A percentile compares a stretch with the other conserved stretches of the same genome.
These are phyloP conservation scores for Corythaixoides concolor DNA, from an alignment of 2,113 vertebrate genomes.

Conservation along the genomic window DNA sequence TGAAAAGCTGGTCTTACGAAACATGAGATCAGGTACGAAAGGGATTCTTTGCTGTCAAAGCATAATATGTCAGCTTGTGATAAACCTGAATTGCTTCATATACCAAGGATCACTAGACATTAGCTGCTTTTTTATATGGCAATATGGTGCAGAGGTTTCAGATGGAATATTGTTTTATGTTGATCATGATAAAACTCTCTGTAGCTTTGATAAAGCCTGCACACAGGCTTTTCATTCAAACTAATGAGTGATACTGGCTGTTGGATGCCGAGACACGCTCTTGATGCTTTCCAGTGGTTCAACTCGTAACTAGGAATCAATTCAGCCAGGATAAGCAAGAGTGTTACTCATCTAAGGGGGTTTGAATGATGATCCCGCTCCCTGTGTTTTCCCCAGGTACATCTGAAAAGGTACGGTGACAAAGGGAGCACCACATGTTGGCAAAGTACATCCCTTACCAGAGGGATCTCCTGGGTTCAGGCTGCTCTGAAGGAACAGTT, in stretches of 20 bases:
- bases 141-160: slow-evolving; percentile 50
- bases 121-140: slow-evolving; percentile 50
- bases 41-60: slow-evolving; percentile 63
- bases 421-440: slow-evolving; percentile 24
- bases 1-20: slow-evolving; percentile 56
- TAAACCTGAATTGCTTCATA: slow-evolving; percentile 53
- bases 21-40: slow-evolving; percentile 46
- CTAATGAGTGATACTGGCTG: slow-evolving; percentile 48
- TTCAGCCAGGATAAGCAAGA: slow-evolving; percentile 26
- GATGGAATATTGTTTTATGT: slow-evolving; percentile 60
- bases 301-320: background rate
- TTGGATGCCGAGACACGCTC: slow-evolving; percentile 32
- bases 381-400: background rate
- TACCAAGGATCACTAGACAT: slow-evolving; percentile 64
- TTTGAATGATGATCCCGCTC: background rate
- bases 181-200: slow-evolving; percentile 52
- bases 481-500: slow-evolving; percentile 27
- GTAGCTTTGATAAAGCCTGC: slow-evolving; percentile 56
- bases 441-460: background rate
- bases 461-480: slow-evolving; percentile 11
- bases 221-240: slow-evolving; percentile 37
- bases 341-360: slow-evolving; percentile 5
- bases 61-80: slow-evolving; percentile 51
- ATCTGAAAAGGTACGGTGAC: background rate
- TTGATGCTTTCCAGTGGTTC: slow-evolving; percentile 40